phyloP scores from a whole-genome alignment of 2,797 vertebrate species.

The Sphaeramia orbicularis region DNA sequence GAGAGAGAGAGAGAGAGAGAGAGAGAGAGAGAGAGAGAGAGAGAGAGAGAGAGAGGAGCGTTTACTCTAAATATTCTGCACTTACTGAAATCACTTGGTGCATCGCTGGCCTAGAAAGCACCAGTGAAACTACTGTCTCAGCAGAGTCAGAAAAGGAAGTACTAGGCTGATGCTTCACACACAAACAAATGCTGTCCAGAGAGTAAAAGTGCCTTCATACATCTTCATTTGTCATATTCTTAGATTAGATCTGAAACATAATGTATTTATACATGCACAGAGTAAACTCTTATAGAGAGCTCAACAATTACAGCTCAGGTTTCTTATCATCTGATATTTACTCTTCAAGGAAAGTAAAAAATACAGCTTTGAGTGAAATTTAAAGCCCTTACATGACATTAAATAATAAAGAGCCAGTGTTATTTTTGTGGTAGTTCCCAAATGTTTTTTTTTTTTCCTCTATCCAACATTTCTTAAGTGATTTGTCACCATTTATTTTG shows the following conservation, averaged over 20 bases:
- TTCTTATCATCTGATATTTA: background rate
- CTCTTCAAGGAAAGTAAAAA: background rate
- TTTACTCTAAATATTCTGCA: slow-evolving; percentile 12
- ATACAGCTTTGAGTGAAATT: background rate
- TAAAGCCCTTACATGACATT: background rate
- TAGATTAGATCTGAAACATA: slow-evolving; percentile 35
- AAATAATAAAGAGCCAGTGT: no score
- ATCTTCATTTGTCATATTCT: slow-evolving; percentile 32
- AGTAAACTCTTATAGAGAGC: slow-evolving; percentile 11
- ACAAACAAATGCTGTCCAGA: background rate
- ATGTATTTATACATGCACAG: slow-evolving; percentile 17
- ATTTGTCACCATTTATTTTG: no score
- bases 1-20: no score
- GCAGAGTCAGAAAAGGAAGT: slow-evolving; percentile 33
- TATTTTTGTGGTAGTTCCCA: no score
- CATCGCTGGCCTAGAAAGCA: slow-evolving; percentile 45
- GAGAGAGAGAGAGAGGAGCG: slow-evolving; percentile 1
- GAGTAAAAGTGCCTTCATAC: slow-evolving; percentile 17
- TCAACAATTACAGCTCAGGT: no score
- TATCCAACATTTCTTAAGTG: no score
- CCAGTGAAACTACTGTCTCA: slow-evolving; percentile 29
- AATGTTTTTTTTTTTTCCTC: no score
- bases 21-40: background rate
- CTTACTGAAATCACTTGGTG: slow-evolving; percentile 21
- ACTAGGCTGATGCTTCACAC: background rate